These are phyloP conservation scores for Kryptolebias ocellatus DNA, from an alignment of 2,797 vertebrate species.

Conservation along the genomic window DNA sequence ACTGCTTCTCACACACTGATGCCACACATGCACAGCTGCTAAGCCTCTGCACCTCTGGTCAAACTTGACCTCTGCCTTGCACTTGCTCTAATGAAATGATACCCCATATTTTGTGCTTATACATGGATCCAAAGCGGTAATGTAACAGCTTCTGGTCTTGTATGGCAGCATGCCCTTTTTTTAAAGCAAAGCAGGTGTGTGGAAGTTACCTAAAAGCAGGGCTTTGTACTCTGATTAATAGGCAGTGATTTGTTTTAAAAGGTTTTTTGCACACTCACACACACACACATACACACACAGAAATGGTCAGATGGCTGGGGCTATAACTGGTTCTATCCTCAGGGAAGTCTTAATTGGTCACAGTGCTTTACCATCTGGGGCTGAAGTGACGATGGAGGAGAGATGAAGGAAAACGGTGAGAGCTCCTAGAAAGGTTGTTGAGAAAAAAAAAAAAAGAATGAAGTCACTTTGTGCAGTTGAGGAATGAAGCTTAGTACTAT, in stretches of 20 bases:
- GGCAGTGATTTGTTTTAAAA: slow-evolving; percentile 52
- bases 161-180: slow-evolving; percentile 28
- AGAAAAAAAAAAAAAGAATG: slow-evolving; percentile 1
- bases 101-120: slow-evolving; percentile 28
- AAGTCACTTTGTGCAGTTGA: slow-evolving; percentile 34
- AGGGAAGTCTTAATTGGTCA: slow-evolving; percentile 84
- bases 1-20: slow-evolving; percentile 33
- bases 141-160: slow-evolving; percentile 15
- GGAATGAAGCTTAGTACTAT: slow-evolving; percentile 64
- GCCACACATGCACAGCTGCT: slow-evolving; percentile 35
- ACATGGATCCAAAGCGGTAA: slow-evolving; percentile 21
- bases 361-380: slow-evolving; percentile 82
- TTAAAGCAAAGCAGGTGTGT: slow-evolving; percentile 17
- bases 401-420: slow-evolving; percentile 58
- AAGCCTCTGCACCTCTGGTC: slow-evolving; percentile 48
- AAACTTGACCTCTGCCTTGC: slow-evolving; percentile 34
- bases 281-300: slow-evolving; percentile 23
- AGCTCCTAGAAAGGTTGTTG: slow-evolving; percentile 49
- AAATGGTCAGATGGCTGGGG: slow-evolving; percentile 78
- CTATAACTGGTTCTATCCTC: slow-evolving; percentile 78
- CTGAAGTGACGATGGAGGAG: slow-evolving; percentile 60
- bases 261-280: slow-evolving; percentile 25
- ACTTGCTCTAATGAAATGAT: slow-evolving; percentile 27
- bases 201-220: slow-evolving; percentile 39
- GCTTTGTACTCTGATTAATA: slow-evolving; percentile 71